Evolutionary conservation across 2,888 invertebrate genomes (phyloP).

Genomic region (Eumacrocentrus americanus): DNA sequence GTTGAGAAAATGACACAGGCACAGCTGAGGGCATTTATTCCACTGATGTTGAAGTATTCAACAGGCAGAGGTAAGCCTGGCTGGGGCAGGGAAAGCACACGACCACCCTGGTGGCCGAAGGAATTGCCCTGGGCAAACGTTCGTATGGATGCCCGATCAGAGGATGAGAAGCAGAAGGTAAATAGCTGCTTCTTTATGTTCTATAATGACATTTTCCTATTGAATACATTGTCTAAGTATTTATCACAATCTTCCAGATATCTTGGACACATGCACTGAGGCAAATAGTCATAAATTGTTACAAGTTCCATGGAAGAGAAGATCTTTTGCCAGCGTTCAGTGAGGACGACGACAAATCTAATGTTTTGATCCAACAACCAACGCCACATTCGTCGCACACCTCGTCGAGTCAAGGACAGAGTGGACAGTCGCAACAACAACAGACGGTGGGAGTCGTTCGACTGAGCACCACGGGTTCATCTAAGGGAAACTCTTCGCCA

Average conservation of each 20-base stretch:
- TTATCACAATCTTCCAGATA: no score
- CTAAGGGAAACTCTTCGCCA: slow-evolving; percentile 62
- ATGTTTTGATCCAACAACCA: slow-evolving; percentile 65
- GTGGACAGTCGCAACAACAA: slow-evolving; percentile 41
- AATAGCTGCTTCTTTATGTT: no score
- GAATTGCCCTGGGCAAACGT: slow-evolving; percentile 99
- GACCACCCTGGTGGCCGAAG: slow-evolving; percentile 98
- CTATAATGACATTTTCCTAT: no score
- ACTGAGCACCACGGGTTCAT: slow-evolving; percentile 58
- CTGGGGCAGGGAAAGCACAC: slow-evolving; percentile 95
- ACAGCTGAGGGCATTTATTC: slow-evolving; percentile 94
- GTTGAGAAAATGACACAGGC: slow-evolving; percentile 99
- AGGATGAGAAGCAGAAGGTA: slow-evolving; percentile 97
- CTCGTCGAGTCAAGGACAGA: slow-evolving; percentile 46
- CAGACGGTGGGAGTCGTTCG: slow-evolving; percentile 61
- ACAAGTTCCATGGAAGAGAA: slow-evolving; percentile 96
- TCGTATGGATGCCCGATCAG: slow-evolving; percentile 93
- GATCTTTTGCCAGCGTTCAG: slow-evolving; percentile 93
- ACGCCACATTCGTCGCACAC: slow-evolving; percentile 54
- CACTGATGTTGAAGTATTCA: slow-evolving; percentile 96
- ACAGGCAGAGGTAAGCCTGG: slow-evolving; percentile 97
- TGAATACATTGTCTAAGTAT: no score
- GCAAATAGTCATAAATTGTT: slow-evolving; percentile 97
- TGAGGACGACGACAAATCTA: slow-evolving; percentile 85
- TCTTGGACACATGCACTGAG: slow-evolving; percentile 97